Evolutionary conservation across 2,888 invertebrate genomes (phyloP).

Genomic region (Agrotis puta): DNA sequence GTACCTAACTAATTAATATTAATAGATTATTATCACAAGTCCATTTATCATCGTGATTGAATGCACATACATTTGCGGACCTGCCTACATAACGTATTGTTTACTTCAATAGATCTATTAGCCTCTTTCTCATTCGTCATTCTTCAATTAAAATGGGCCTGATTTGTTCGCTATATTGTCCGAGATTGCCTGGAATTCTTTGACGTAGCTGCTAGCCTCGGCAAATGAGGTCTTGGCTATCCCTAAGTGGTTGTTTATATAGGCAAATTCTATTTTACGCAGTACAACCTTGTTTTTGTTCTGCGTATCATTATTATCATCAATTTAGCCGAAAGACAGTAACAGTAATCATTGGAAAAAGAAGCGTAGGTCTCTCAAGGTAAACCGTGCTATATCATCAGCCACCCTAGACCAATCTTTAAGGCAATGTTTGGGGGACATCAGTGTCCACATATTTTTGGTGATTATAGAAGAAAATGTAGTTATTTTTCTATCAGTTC

Average conservation of each 20-base stretch:
- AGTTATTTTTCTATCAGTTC: background rate
- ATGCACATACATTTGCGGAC: conserved; percentile 22
- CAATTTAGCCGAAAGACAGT: background rate
- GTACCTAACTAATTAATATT: conserved; percentile 35
- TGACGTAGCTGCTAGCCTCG: conserved; percentile 46
- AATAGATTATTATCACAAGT: conserved; percentile 32
- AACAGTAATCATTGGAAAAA: background rate
- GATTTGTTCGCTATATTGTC: conserved; percentile 49
- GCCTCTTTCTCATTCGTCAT: conserved; percentile 42
- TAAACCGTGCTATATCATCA: too few relatives aligned
- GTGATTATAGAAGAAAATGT: too few relatives aligned
- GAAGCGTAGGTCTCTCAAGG: background rate
- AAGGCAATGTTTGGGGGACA: background rate
- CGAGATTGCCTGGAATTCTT: conserved; percentile 44
- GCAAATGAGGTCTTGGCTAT: conserved; percentile 35
- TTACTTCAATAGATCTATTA: conserved; percentile 39
- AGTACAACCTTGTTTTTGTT: conserved; percentile 6
- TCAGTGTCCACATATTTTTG: background rate
- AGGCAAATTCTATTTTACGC: conserved; percentile 4
- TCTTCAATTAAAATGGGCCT: conserved; percentile 47
- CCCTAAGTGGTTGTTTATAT: conserved; percentile 10
- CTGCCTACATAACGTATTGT: conserved; percentile 29
- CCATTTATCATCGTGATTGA: conserved; percentile 31
- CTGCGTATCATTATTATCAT: background rate
- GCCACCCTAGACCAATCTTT: too few relatives aligned